Percentiles rank a stretch among this genome's conserved stretches.
These are phyloP conservation scores for Camponotus pennsylvanicus DNA, from an alignment of 1,140 invertebrate species.

Conservation along the genomic window DNA sequence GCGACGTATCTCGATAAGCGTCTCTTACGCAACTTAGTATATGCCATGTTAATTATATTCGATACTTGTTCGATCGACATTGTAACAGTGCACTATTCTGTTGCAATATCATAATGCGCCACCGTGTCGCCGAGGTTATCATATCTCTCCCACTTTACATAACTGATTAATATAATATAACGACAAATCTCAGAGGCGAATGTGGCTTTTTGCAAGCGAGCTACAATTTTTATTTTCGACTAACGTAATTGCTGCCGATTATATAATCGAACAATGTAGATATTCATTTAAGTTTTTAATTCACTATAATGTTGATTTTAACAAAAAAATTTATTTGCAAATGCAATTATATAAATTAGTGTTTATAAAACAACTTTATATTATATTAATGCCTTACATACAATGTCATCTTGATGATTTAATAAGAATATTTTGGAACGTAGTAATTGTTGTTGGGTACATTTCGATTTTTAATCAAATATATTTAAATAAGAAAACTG, in stretches of 20 bases:
- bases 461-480: neutral
- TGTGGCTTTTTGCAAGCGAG: conserved; percentile 32
- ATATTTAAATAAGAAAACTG: neutral
- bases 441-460: neutral
- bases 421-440: neutral
- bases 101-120: conserved; percentile 70
- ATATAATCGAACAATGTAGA: neutral
- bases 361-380: neutral
- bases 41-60: conserved; percentile 64
- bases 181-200: conserved; percentile 39
- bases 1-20: neutral
- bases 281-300: conserved; percentile 3
- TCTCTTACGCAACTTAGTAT: conserved; percentile 54
- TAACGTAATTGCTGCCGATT: neutral
- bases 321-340: neutral
- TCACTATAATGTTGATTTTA: conserved; percentile 26
- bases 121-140: conserved; percentile 64
- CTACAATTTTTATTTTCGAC: conserved; percentile 28
- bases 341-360: neutral
- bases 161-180: conserved; percentile 63
- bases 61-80: conserved; percentile 48
- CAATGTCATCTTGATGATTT: neutral
- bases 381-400: neutral
- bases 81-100: conserved; percentile 43
- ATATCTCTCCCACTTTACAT: conserved; percentile 61